A percentile compares a stretch with the other conserved stretches of the same genome.
Evolutionary conservation across 2,888 invertebrate species (phyloP).

Genomic region (Sialis lutaria): DNA sequence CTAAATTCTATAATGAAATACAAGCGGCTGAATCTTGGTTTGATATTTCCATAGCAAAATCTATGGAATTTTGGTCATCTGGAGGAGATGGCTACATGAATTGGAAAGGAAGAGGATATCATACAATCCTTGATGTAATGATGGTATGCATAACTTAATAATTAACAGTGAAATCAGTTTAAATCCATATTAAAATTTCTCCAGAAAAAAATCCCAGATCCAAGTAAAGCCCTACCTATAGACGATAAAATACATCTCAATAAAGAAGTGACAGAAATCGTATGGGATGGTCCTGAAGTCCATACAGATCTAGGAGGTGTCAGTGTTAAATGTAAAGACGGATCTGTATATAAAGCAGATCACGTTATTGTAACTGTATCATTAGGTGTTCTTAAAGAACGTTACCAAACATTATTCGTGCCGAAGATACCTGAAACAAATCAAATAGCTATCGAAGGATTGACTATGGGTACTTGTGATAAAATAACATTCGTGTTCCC

Average conservation of each 20-base stretch:
- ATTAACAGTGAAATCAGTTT: too few relatives aligned
- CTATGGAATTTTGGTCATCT: too few relatives aligned
- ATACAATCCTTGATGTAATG: background rate
- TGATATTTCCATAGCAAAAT: too few relatives aligned
- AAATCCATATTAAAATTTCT: slow-evolving; percentile 10
- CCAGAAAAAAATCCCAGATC: slow-evolving; percentile 32
- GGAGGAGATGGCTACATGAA: background rate
- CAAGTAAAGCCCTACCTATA: slow-evolving; percentile 25
- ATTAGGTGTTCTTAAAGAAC: slow-evolving; percentile 46
- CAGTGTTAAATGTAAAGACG: slow-evolving; percentile 37
- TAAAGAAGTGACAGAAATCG: slow-evolving; percentile 34
- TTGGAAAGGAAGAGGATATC: background rate
- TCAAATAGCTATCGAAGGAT: slow-evolving; percentile 34
- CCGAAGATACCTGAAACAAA: slow-evolving; percentile 38
- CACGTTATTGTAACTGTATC: slow-evolving; percentile 50
- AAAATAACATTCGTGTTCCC: slow-evolving; percentile 55
- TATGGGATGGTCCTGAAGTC: slow-evolving; percentile 17
- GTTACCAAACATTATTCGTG: slow-evolving; percentile 32
- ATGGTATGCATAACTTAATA: too few relatives aligned
- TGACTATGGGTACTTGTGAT: slow-evolving; percentile 45
- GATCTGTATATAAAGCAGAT: slow-evolving; percentile 33
- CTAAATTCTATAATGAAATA: too few relatives aligned
- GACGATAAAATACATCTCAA: slow-evolving; percentile 26
- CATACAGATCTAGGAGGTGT: slow-evolving; percentile 11
- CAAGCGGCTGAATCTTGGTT: too few relatives aligned